Base-by-base conservation (phyloP, 2,797 vertebrate species). In the Liasis olivaceus region DNA sequence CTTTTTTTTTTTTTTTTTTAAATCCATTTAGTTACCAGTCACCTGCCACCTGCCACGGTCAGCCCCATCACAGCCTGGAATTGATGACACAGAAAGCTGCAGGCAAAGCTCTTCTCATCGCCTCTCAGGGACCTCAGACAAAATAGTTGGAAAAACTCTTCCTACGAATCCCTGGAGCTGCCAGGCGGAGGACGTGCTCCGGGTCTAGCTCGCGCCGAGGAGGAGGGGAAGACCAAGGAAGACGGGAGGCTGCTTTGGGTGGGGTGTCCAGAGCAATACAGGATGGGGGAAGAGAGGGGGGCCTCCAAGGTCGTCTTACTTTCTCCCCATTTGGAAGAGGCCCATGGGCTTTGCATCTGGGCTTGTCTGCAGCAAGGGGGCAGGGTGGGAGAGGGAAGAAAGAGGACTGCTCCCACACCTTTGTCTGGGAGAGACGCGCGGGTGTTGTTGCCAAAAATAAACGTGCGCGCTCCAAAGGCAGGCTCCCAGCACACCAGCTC, bases 391-490 rank as follows among this genome's bases (percentile, higher is more conserved):
- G 93, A 1, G 17, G 59, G 42, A 24, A 26, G 91, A 64, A 86
- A 91, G 31, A 1, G 20, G 24, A 96, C 3, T 28, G 95, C 8
- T 56, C 31, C 60, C 87, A 97, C 93, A 47, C 93, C 96, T 85
- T 96, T 93, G 95, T 96, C 96, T 90, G 42, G 95, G 95, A 96
- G 97, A 97, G 96, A 97, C 97, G 97, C 96, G 97, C 97, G 96
- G 36, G 97, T 97, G 97, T 97, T 97, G 98, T 97, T 98, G 97
- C 98, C 98, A 98, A 98, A 98, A 98, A 98, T 31, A 98, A 98
- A 98, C 96, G 97, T 97, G 97, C 97, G 96, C 96, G 97, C 97
- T 98, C 97, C 97, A 97, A 97, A 97, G 97, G 97, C 97, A 95
- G 96, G 96, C 97, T 97, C 96, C 92, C 96, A 96, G 95, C 94